Evolutionary conservation across 2,888 invertebrate species (phyloP).

Genomic region (Stenodera caucasica): DNA sequence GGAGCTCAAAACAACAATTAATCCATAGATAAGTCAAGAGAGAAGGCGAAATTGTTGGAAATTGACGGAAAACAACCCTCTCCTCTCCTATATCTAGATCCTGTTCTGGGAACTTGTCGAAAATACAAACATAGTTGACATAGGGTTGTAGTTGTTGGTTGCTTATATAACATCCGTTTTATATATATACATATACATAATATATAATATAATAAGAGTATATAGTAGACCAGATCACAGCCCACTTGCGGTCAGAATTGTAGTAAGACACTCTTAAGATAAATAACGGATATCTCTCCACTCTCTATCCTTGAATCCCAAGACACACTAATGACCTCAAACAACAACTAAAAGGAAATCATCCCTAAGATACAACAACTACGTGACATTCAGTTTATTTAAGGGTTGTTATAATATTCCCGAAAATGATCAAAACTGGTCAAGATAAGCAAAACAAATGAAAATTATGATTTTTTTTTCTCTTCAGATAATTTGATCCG

Average conservation of each 20-base stretch:
- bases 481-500: not conserved
- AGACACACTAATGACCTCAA: conserved; percentile 54
- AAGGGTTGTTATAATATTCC: not conserved
- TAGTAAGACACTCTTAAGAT: conserved; percentile 54
- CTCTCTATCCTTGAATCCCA: conserved; percentile 43
- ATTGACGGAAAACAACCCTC: conserved; percentile 50
- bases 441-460: too few species aligned
- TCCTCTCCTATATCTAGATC: conserved; percentile 52
- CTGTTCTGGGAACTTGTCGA: conserved; percentile 51
- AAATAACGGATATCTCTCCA: conserved; percentile 57
- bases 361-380: conserved; percentile 42
- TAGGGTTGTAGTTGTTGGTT: conserved; percentile 38
- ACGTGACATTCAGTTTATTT: conserved; percentile 30
- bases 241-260: conserved; percentile 49
- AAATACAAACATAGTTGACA: conserved; percentile 53
- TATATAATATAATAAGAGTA: conserved; percentile 35
- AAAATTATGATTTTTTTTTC: conserved; percentile 4
- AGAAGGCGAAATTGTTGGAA: conserved; percentile 43
- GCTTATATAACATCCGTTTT: conserved; percentile 40
- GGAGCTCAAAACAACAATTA: conserved; percentile 7
- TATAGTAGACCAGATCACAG: conserved; percentile 48
- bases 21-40: conserved; percentile 45
- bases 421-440: conserved; percentile 25
- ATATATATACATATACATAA: too few species aligned
- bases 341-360: conserved; percentile 51